These are phyloP conservation scores for Calephelis nemesis DNA, from an alignment of 1,140 invertebrate species.

Conservation along the genomic window DNA sequence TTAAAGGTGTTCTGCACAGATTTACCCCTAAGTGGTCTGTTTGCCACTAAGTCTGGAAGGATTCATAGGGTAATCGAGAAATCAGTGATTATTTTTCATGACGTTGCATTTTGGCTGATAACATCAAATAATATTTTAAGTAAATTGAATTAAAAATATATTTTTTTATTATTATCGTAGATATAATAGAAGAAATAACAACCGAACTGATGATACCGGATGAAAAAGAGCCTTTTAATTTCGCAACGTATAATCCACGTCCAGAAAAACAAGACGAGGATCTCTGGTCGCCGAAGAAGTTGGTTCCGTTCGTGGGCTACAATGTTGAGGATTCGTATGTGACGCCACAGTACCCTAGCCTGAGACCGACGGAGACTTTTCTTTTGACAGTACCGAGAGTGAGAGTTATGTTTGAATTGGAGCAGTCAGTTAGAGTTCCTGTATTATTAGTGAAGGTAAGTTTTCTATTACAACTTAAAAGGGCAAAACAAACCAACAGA, in stretches of 20 bases:
- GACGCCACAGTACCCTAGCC: constrained; percentile 57
- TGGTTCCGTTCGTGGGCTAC: constrained; percentile 50
- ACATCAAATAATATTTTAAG: too few relatives aligned
- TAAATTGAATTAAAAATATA: too few relatives aligned
- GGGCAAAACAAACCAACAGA: neutral
- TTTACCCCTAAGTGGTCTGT: too few relatives aligned
- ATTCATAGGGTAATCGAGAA: too few relatives aligned
- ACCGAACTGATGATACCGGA: constrained; percentile 78
- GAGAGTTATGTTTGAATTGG: constrained; percentile 81
- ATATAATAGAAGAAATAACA: constrained; percentile 80
- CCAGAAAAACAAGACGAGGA: constrained; percentile 79
- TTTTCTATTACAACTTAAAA: neutral
- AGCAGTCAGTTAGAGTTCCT: constrained; percentile 71
- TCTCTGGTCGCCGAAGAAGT: constrained; percentile 87
- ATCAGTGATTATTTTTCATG: too few relatives aligned
- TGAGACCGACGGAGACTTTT: constrained; percentile 76
- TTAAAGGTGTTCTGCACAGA: too few relatives aligned
- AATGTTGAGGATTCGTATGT: constrained; percentile 57
- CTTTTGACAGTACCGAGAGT: constrained; percentile 77
- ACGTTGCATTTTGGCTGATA: too few relatives aligned
- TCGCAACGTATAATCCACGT: constrained; percentile 55
- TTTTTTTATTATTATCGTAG: constrained; percentile 38
- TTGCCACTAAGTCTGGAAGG: too few relatives aligned
- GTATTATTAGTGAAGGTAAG: constrained; percentile 62
- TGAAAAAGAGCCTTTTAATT: constrained; percentile 68